phyloP scores from a whole-genome alignment of 1,140 invertebrate genomes.

The Micrasema longulum region DNA sequence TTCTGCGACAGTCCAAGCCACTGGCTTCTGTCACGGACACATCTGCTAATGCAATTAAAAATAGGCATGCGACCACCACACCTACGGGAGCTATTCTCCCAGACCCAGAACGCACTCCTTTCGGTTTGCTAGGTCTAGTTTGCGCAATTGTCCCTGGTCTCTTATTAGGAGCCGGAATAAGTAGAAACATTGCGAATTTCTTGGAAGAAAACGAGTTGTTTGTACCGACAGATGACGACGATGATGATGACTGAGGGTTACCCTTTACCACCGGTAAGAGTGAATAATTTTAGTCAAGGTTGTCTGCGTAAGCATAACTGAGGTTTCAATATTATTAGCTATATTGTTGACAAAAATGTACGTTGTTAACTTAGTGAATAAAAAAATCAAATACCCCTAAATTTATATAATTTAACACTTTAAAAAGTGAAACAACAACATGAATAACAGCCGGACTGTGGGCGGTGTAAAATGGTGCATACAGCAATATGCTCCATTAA shows the following conservation, averaged over 20 bases:
- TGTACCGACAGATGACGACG: conserved; percentile 96
- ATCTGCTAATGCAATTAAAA: conserved; percentile 13
- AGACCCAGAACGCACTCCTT: conserved; percentile 79
- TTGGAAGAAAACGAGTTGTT: conserved; percentile 98
- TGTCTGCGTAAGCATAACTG: no score
- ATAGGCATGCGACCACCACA: conserved; percentile 66
- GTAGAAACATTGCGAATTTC: conserved; percentile 94
- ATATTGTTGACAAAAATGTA: no score
- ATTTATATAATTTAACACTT: no score
- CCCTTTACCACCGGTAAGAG: conserved; percentile 14
- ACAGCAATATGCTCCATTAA: no score
- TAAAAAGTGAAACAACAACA: no score
- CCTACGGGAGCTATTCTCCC: conserved; percentile 80
- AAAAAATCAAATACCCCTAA: no score
- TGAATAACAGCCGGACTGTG: no score
- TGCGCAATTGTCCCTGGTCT: conserved; percentile 80
- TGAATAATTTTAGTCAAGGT: neutral
- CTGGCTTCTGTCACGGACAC: neutral
- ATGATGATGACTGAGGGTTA: conserved; percentile 77
- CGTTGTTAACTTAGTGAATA: no score
- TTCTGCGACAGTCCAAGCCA: conserved; percentile 23
- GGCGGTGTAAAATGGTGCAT: no score
- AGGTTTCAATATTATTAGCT: no score
- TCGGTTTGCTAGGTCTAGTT: conserved; percentile 80
- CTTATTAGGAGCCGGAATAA: conserved; percentile 88